Percentiles rank a stretch among this genome's conserved stretches.
Evolutionary conservation across 2,113 vertebrate species (phyloP).

Genomic region (Colistium nudipinnis): DNA sequence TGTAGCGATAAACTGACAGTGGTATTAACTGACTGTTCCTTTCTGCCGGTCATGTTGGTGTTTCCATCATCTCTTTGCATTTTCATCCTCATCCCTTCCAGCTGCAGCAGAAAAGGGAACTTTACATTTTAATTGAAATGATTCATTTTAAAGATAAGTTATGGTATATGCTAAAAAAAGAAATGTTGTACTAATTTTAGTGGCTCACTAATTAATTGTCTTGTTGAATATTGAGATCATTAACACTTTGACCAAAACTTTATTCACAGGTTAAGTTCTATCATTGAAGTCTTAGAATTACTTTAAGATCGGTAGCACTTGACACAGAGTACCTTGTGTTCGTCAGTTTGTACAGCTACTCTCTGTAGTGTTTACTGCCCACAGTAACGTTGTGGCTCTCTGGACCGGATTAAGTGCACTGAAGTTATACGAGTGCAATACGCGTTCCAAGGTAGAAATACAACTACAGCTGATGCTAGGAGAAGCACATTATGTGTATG

Average conservation of each 20-base stretch:
- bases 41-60: no score
- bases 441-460: slow-evolving; percentile 3
- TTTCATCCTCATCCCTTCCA: neutral
- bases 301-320: neutral
- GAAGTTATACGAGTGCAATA: slow-evolving; percentile 39
- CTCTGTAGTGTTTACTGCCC: slow-evolving; percentile 36
- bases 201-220: no score
- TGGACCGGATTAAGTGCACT: slow-evolving; percentile 9
- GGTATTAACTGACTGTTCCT: neutral
- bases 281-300: no score
- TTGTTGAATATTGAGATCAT: no score
- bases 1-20: neutral
- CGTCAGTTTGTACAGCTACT: slow-evolving; percentile 14
- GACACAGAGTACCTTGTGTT: neutral
- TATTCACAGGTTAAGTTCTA: neutral
- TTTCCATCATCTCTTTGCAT: no score
- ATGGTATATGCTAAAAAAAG: no score
- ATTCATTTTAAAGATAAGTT: no score
- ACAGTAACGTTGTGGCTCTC: slow-evolving; percentile 13
- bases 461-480: slow-evolving; percentile 13
- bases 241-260: no score
- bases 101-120: slow-evolving; percentile 1
- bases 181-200: no score
- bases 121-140: no score
- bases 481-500: slow-evolving; percentile 1